Evolutionary conservation across 2,888 invertebrate genomes (phyloP), one percentile per base, ranked within the genome.

Genomic region (Agrochola lota): DNA sequence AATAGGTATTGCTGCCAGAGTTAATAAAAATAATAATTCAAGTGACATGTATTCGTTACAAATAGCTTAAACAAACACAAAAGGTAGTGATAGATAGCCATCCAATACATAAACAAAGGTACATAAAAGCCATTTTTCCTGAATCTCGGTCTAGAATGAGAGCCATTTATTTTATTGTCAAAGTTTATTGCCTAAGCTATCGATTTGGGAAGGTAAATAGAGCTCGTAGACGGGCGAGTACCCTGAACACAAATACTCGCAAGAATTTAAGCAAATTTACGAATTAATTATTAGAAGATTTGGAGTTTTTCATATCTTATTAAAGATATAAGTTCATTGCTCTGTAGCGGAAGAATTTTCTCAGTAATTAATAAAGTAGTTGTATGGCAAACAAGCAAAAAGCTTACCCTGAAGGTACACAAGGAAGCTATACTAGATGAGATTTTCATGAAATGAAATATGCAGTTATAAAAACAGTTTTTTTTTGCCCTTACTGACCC

Each of bases 111-210:
- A 67, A 5, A 64, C 57, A 77, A 52, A 79, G 71, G 76, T 78
- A 83, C 63, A 68, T 75, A 69, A 77, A 55, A 68, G 40, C 74
- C 30, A 75, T 73, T 87, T 69, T 78, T 77, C 68, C 67, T 66
- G 75, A 81, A 77, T 72, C 62, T 79, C 71, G 23, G 30, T 78
- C 68, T 83, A 60, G 63, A 69, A 80, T 75, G 67, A 78, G 60
- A 68, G 59, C 67, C 63, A 78, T 80, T 30, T 30, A 85, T 87
- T 80, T 85, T 83, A 87, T 73, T 83, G 76, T 78, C 83, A 71
- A 78, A 73, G 30, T 83, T 82, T 87, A 86, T 83, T 77, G 72
- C 76, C 78, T 74, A 74, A 68, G 35, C 55, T 76, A 80, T 78
- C 57, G 87, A 75, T 80, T 75, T 35, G 52, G 26, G 46, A 43